Evolutionary conservation across 2,113 vertebrate genomes (phyloP).

Genomic region (Cyanoramphus novaezelandiae): DNA sequence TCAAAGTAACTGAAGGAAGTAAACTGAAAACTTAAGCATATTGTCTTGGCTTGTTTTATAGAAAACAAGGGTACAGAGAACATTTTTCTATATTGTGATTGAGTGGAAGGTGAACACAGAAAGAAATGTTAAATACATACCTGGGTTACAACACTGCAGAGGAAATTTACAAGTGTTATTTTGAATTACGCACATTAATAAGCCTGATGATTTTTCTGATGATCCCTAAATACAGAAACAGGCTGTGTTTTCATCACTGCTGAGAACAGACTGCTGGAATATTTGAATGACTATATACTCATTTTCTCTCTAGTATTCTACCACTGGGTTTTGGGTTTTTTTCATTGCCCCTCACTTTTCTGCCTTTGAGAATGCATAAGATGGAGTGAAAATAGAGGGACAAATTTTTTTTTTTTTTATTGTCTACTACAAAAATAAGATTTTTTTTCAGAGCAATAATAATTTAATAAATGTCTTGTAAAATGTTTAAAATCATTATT

Average conservation of each 20-base stretch:
- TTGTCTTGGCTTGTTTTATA: not conserved
- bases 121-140: not conserved
- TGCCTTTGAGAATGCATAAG: not conserved
- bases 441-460: not conserved
- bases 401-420: not conserved
- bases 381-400: not conserved
- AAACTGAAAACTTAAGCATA: not conserved
- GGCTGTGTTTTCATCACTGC: conserved; percentile 1
- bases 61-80: not conserved
- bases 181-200: not conserved
- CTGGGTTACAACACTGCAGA: not conserved
- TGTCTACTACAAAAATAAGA: not conserved
- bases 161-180: not conserved
- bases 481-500: not conserved
- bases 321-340: not conserved
- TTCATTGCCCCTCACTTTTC: not conserved
- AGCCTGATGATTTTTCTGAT: conserved; percentile 33
- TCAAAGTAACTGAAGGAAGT: not conserved
- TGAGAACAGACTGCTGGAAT: conserved; percentile 17
- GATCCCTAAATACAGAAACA: conserved; percentile 28
- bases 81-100: not conserved
- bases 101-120: not conserved
- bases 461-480: not conserved
- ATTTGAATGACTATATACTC: conserved; percentile 36
- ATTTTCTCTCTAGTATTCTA: conserved; percentile 30